phyloP scores from a whole-genome alignment of 2,113 vertebrate species.

The Melanotaenia duboulayi region DNA sequence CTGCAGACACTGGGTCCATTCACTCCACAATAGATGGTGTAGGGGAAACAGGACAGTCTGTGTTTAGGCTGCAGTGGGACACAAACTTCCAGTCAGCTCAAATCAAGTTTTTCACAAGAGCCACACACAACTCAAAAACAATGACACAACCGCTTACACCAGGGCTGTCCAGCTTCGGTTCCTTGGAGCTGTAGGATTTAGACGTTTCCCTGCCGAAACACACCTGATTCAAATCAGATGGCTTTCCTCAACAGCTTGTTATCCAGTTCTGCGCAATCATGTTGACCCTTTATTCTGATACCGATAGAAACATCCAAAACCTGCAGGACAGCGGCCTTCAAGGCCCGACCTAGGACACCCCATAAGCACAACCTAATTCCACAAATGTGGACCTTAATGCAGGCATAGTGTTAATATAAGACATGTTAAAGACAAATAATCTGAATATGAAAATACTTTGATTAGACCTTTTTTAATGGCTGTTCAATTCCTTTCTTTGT shows the following conservation, averaged over 20 bases:
- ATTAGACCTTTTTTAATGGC: slow-evolving; percentile 29
- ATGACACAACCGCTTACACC: slow-evolving; percentile 15
- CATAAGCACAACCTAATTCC: slow-evolving; percentile 23
- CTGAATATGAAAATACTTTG: slow-evolving; percentile 24
- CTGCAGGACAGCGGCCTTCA: no score
- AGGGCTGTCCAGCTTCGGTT: no score
- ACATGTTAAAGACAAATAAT: no score
- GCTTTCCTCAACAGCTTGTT: no score
- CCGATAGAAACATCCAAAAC: no score
- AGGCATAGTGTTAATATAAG: not conserved
- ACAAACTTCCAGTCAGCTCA: slow-evolving; percentile 54
- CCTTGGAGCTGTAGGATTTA: no score
- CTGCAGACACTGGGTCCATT: slow-evolving; percentile 31
- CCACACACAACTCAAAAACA: slow-evolving; percentile 39
- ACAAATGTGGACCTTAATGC: slow-evolving; percentile 34
- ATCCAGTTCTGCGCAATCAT: no score
- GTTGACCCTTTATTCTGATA: no score
- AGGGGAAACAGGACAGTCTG: slow-evolving; percentile 42
- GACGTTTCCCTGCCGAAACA: no score
- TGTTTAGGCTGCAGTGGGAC: slow-evolving; percentile 49
- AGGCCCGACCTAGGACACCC: no score
- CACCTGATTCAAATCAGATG: no score
- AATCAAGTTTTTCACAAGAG: slow-evolving; percentile 45
- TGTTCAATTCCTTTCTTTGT: slow-evolving; percentile 19
- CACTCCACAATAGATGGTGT: slow-evolving; percentile 25